These are phyloP conservation scores for Amphibalanus amphitrite DNA, from an alignment of 1,140 invertebrate genomes.

Conservation along the genomic window DNA sequence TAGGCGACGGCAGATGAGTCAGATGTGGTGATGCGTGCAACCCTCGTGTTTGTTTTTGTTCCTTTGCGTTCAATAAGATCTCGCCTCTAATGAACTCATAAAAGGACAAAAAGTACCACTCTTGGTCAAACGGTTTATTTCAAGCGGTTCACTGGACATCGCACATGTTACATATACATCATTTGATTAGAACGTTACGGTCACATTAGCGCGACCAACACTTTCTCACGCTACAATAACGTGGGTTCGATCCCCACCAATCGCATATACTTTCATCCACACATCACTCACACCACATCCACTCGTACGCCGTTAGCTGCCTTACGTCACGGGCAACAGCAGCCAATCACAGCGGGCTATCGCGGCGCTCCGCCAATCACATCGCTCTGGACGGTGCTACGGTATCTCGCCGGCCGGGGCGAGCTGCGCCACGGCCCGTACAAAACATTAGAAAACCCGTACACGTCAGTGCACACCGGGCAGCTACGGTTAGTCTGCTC, in stretches of 20 bases:
- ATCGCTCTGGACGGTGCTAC: not conserved
- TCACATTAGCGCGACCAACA: no score
- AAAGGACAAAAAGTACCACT: no score
- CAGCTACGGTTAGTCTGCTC: not conserved
- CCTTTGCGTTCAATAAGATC: no score
- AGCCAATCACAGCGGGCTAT: no score
- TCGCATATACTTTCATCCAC: not conserved
- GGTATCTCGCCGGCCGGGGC: not conserved
- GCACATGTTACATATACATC: not conserved
- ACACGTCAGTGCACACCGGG: not conserved
- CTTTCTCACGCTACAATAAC: not conserved
- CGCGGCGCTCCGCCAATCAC: not conserved
- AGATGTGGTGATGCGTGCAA: no score
- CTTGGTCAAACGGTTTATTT: not conserved
- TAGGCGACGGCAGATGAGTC: no score
- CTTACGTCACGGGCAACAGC: not conserved
- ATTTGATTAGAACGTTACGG: not conserved
- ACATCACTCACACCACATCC: not conserved
- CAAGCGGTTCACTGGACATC: not conserved
- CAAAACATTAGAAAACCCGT: constrained; percentile 1
- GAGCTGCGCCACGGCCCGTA: not conserved
- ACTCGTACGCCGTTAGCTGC: not conserved
- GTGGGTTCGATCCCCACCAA: not conserved
- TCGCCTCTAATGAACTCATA: no score
- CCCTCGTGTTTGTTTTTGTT: no score